Evolutionary conservation across 1,140 invertebrate genomes (phyloP), one percentile per base, ranked within the genome.

Genomic region (Drosophila baimaii): DNA sequence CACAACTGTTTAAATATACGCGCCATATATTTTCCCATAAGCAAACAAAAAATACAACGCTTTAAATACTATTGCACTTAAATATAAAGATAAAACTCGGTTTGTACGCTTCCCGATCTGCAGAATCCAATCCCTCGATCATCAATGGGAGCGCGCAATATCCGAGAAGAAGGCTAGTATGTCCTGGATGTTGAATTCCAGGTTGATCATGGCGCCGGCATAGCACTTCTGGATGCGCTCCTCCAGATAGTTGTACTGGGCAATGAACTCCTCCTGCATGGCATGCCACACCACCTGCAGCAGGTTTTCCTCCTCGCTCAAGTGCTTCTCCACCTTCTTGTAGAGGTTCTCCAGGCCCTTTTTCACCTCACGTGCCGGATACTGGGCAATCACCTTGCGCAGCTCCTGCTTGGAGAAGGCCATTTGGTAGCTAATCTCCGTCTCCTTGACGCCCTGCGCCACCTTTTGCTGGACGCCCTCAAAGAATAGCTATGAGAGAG

Each of bases 231-330:
- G 96, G 88, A 99, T 98, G 63, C 99, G 93, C 77, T 97, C 96
- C 93, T 99, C 97, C 76, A 99, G 96, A 79, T 96, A 95, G 92
- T 98, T 98, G 91, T 99, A 98, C 92, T 99, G 98, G 76, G 96
- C 95, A 77, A 99, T 97, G 92, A 99, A 99, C 93, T 99, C 98
- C 92, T 99, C 97, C 94, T 99, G 98, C 98, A 99, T 99, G 82
- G 98, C 98, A 91, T 98, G 95, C 99, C 99, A 99, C 54, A 99
- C 98, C 27, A 96, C 97, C 94, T 99, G 98, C 64, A 99, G 93
- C 31, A 99, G 93, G 92, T 98, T 98, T 89, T 98, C 97, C 92
- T 99, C 98, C 93, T 99, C 98, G 81, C 96, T 97, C 7, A 99
- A 93, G 93, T 99, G 98, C 93, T 99, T 99, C 90, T 98, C 98